Percentiles rank a stretch among this genome's conserved stretches.
Conservation (phyloP, 2,888 invertebrate species). For the Dicranocentrus wangi region DNA sequence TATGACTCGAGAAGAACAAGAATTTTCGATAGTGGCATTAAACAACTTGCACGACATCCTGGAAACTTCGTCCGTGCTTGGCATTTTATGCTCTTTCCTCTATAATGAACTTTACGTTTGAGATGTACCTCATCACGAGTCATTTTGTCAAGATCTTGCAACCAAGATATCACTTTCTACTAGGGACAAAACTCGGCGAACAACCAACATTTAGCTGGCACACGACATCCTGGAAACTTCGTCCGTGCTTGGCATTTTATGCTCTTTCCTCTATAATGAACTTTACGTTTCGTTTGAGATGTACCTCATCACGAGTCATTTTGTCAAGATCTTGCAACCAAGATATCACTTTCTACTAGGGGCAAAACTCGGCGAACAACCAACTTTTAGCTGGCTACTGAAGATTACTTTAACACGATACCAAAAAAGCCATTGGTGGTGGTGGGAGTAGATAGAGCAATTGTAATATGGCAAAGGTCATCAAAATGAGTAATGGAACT, state of each 20-base stretch:
- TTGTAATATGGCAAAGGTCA: conserved; percentile 18
- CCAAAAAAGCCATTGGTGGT: background rate
- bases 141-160: conserved; percentile 7
- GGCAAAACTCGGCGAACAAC: background rate
- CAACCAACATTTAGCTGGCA: background rate
- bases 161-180: background rate
- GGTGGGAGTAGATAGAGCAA: background rate
- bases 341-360: background rate
- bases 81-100: too few relatives aligned
- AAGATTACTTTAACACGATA: background rate
- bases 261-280: too few relatives aligned
- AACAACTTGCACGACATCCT: too few relatives aligned
- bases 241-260: too few relatives aligned
- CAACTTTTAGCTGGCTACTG: background rate
- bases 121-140: conserved; percentile 5
- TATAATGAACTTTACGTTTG: too few relatives aligned
- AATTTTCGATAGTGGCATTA: too few relatives aligned
- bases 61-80: too few relatives aligned
- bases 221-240: too few relatives aligned
- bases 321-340: conserved; percentile 1
- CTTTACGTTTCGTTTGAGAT: background rate
- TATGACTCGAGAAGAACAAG: background rate
- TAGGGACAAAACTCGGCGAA: background rate
- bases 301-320: conserved; percentile 2
- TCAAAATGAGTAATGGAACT: conserved; percentile 21